Percentiles rank a stretch among this genome's conserved stretches.
phyloP scores from a whole-genome alignment of 2,797 vertebrate species.

The Ficedula albicollis region DNA sequence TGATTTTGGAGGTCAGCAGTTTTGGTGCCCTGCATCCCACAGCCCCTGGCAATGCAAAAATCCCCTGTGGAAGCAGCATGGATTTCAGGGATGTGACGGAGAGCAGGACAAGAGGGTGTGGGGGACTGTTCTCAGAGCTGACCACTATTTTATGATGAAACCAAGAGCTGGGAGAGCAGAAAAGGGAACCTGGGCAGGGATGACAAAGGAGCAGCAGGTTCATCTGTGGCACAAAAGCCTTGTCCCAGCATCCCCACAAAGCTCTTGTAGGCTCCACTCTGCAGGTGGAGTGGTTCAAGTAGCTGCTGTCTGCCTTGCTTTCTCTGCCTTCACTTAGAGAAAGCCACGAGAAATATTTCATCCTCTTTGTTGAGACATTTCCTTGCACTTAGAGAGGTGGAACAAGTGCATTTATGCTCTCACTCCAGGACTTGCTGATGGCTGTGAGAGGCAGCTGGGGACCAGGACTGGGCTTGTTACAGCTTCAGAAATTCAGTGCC shows the following conservation, averaged over 20 bases:
- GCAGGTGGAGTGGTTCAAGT: background rate
- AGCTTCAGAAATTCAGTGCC: background rate
- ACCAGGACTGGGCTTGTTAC: background rate
- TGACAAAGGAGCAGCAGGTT: background rate
- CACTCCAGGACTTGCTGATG: slow-evolving; percentile 3
- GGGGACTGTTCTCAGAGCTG: background rate
- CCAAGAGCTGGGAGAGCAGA: background rate
- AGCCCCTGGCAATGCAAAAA: background rate
- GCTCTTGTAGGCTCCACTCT: background rate
- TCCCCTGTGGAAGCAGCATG: accelerated
- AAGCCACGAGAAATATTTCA: slow-evolving; percentile 32
- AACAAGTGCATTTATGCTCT: slow-evolving; percentile 46
- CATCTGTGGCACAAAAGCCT: background rate
- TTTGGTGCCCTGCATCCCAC: background rate
- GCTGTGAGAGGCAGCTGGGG: background rate
- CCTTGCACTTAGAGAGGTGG: background rate
- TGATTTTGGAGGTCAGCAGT: background rate
- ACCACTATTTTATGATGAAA: background rate
- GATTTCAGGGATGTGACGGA: background rate
- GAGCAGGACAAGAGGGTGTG: background rate
- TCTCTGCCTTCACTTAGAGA: background rate
- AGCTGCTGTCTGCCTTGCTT: background rate
- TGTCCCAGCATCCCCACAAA: background rate
- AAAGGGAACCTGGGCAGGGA: background rate
- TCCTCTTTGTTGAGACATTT: slow-evolving; percentile 14